Evolutionary conservation across 2,113 vertebrate genomes (phyloP).

Genomic region (Rhea americana): DNA sequence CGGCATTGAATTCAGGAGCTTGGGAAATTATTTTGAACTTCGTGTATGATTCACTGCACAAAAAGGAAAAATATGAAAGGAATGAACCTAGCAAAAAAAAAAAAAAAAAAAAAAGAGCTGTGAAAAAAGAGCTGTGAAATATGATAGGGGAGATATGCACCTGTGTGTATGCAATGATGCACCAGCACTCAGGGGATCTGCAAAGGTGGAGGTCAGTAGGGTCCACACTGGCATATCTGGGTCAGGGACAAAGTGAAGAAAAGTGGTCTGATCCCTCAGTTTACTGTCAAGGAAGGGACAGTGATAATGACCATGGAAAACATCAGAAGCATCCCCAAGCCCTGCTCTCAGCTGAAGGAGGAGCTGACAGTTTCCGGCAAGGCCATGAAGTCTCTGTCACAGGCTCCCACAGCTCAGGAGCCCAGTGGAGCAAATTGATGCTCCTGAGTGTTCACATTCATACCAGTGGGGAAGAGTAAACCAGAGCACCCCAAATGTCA

Average conservation of each 20-base stretch:
- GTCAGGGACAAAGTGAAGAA: neutral
- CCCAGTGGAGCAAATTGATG: neutral
- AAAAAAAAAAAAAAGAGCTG: neutral
- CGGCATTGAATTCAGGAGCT: constrained; percentile 18
- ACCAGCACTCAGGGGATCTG: neutral
- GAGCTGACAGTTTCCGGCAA: neutral
- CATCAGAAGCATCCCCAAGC: neutral
- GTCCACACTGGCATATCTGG: rapidly evolving
- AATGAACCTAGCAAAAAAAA: neutral
- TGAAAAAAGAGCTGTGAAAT: neutral
- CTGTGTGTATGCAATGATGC: neutral
- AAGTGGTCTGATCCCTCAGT: neutral
- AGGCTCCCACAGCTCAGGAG: neutral
- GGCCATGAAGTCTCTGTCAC: neutral
- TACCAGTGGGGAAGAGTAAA: neutral
- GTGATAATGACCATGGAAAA: neutral
- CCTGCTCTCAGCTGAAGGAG: neutral
- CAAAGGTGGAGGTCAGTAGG: neutral
- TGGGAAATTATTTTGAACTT: constrained; percentile 23
- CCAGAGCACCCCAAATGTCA: neutral
- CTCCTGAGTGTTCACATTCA: neutral
- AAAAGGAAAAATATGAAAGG: constrained; percentile 2
- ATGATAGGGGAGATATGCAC: neutral
- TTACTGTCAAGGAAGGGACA: neutral
- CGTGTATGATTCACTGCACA: neutral